Evolutionary conservation across 2,888 invertebrate genomes (phyloP).

Genomic region (Halictus quadricinctus): DNA sequence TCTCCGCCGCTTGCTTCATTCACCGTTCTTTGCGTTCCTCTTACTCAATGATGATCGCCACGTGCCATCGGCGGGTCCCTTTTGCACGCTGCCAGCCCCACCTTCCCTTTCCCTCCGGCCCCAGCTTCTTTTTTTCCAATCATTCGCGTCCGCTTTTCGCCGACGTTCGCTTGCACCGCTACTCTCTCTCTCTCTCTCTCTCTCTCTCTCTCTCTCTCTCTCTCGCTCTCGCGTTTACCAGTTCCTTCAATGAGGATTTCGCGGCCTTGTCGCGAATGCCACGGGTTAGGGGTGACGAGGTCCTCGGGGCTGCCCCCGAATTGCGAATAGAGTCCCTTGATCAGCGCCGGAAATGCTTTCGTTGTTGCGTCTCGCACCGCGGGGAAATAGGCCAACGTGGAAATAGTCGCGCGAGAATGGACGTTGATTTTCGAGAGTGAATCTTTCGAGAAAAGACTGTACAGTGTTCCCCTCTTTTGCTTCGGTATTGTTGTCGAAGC

Average conservation of each 20-base stretch:
- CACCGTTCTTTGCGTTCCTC: slow-evolving; percentile 57
- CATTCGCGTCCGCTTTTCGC: slow-evolving; percentile 36
- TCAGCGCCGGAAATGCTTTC: slow-evolving; percentile 26
- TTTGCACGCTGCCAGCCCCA: slow-evolving; percentile 47
- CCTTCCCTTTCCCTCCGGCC: slow-evolving; percentile 16
- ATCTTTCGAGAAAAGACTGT: neutral
- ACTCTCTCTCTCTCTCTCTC: neutral
- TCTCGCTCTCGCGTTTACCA: neutral
- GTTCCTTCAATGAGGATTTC: slow-evolving; percentile 22
- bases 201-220: neutral
- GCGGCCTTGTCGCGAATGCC: neutral
- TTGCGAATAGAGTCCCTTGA: slow-evolving; percentile 33
- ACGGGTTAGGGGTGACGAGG: neutral
- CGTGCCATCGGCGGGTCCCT: slow-evolving; percentile 60
- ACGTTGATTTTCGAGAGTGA: slow-evolving; percentile 17
- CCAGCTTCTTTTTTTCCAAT: slow-evolving; percentile 24
- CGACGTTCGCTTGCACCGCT: neutral
- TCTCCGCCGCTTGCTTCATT: slow-evolving; percentile 60
- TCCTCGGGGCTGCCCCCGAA: neutral
- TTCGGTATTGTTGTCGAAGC: neutral
- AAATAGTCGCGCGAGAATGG: slow-evolving; percentile 59
- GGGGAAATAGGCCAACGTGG: slow-evolving; percentile 56
- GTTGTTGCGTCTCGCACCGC: slow-evolving; percentile 21
- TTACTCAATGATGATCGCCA: slow-evolving; percentile 66
- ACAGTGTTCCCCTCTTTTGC: neutral